Base-by-base conservation (phyloP, 2,113 vertebrate species). In the Sprattus sprattus region DNA sequence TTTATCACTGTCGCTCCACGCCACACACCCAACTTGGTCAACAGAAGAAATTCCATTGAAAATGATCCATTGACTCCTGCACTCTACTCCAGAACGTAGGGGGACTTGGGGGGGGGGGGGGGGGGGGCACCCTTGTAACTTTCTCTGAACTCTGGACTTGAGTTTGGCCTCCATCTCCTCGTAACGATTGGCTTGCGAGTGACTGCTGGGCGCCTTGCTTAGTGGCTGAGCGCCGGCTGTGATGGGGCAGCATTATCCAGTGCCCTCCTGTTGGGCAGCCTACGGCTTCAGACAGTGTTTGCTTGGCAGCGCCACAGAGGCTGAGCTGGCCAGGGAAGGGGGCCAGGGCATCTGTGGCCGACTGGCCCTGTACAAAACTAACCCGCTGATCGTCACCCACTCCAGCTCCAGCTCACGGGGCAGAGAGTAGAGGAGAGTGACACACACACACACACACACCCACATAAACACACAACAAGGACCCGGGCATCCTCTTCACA, bases 241-340 rank as follows among this genome's bases (percentile, higher is more conserved):
- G 94, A 93, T 94, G 92, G 93, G 92, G 88, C 90, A 88, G 90
- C 91, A 85, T 82, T 92, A 89, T 92, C 91, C 39, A 39, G 87
- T 18, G 45, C 78, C 71, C 2, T 84, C 85, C 91, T 91, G 90
- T 3, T 2, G 85, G 89, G 92, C 90, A 81, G 25, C 28, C 80
- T 82, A 1, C 86, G 49, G 87, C 81, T 87, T 93, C 89, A 91
- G 86, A 83, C 87, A 82, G 87, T 87, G 82, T 85, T 86, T 87
- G 84, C 83, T 84, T 89, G 84, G 86, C 87, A 64, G 10, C 5
- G 81, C 71, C 83, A 81, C 83, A 87, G 81, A 82, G 8, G 20
- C 46, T 82, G 78, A 54, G 64, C 84, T 86, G 84, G 52, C 60
- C 67, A 75, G 16, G 44, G 57, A 46, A 22, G 25, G n/a, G 75